Evolutionary conservation across 2,888 invertebrate genomes (phyloP), one percentile per base, ranked within the genome.

Genomic region (Drosophila fungiperda): DNA sequence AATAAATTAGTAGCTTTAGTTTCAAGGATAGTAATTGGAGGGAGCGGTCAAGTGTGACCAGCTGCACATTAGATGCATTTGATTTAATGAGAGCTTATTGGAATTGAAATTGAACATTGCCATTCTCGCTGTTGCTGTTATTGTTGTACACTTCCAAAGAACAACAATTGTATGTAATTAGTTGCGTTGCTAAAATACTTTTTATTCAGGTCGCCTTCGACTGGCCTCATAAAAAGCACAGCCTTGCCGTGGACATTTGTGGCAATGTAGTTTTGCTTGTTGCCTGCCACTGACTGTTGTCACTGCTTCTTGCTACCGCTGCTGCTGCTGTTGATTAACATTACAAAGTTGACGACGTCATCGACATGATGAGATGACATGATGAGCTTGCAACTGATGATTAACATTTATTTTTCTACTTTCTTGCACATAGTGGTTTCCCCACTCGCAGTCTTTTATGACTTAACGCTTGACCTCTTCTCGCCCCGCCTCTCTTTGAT

Each of bases 381-480:
- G 59, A 53, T 68, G 75, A 65, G 74, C 23, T 60, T 75, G 77
- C 68, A 73, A 62, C 68, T 54, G 67, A 66, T 87, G 88, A 87
- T 83, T 82, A 82, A 82, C 82, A 71, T 80, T 88, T 86, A 66
- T 86, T 63, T 79, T 33, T 52, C 29, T 59, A 68, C 84, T 87
- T 69, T 80, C 71, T 74, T 78, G 32, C 50, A 65, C 48, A 50
- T 26, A 23, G 70, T 45, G 60, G 52, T 55, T 7, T 45, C 63
- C 59, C 38, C 29, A 29, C 38, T 26, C 7, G n/a, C 23, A 53
- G 66, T 64, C 50, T 72, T 78, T 88, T 73, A 78, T 89, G 83
- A 90, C 90, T 90, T 87, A 73, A 87, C 87, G 90, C 89, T 90
- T 87, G 87, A 87, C 87, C 87, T 79, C 76, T 68, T 69, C 75